phyloP scores from a whole-genome alignment of 2,797 vertebrate species.

The Cyclopterus lumpus region DNA sequence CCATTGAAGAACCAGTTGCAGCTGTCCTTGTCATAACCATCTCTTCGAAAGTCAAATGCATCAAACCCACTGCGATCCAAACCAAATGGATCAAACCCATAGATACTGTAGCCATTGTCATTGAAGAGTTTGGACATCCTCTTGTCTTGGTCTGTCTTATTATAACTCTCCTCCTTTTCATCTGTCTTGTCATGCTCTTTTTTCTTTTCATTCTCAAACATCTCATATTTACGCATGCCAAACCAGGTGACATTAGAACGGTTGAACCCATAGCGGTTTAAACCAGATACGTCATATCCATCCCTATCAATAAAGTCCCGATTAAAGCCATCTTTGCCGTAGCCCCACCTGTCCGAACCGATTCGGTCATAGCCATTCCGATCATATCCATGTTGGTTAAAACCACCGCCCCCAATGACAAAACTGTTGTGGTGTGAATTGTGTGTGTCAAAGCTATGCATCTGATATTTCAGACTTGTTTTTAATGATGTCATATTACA shows the following conservation, averaged over 20 bases:
- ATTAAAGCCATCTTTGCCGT: constrained; percentile 53
- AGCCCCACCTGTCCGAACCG: constrained; percentile 61
- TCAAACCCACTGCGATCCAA: constrained; percentile 66
- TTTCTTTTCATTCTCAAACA: constrained; percentile 11
- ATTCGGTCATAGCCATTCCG: constrained; percentile 52
- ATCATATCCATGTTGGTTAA: constrained; percentile 55
- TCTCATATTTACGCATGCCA: constrained; percentile 50
- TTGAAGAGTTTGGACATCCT: constrained; percentile 48
- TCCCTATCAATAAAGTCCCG: constrained; percentile 62
- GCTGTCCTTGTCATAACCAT: constrained; percentile 70
- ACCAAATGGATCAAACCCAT: constrained; percentile 64
- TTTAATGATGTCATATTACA: constrained; percentile 56
- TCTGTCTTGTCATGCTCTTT: neutral
- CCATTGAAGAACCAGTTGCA: constrained; percentile 74
- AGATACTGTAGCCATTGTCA: constrained; percentile 51
- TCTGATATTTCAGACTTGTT: constrained; percentile 9
- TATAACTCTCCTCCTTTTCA: neutral
- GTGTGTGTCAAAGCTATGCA: neutral
- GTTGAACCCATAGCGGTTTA: constrained; percentile 65
- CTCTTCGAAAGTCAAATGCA: constrained; percentile 63
- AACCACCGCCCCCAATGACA: constrained; percentile 18
- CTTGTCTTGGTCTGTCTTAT: constrained; percentile 6
- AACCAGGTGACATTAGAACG: constrained; percentile 58
- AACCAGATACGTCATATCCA: constrained; percentile 64
- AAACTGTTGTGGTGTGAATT: neutral